Evolutionary conservation across 2,888 invertebrate genomes (phyloP).

Genomic region (Melieria crassipennis): DNA sequence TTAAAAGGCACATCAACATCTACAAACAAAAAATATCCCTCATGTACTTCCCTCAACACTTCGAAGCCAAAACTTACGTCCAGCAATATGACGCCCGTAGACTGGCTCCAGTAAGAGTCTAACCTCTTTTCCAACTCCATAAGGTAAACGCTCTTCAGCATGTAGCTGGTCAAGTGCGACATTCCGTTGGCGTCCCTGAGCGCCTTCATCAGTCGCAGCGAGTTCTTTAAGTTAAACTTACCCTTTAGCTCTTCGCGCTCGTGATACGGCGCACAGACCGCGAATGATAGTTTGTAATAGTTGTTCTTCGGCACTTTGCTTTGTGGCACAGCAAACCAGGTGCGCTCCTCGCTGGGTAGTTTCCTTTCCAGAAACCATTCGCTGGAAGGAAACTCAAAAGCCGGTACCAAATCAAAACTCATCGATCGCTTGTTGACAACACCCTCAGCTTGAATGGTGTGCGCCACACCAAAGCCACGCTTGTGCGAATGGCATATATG

Average conservation of each 20-base stretch:
- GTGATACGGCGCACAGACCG: conserved; percentile 47
- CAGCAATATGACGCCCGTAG: conserved; percentile 34
- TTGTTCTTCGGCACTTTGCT: conserved; percentile 17
- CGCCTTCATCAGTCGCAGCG: conserved; percentile 51
- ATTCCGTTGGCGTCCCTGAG: conserved; percentile 44
- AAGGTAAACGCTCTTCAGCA: conserved; percentile 50
- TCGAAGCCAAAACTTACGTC: conserved; percentile 37
- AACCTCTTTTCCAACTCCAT: conserved; percentile 31
- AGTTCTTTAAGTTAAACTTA: conserved; percentile 49
- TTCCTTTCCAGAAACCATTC: neutral
- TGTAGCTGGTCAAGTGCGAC: conserved; percentile 47
- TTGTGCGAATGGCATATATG: conserved; percentile 5
- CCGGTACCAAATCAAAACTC: conserved; percentile 54
- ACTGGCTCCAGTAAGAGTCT: conserved; percentile 39
- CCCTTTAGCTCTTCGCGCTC: conserved; percentile 45
- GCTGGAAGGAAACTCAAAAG: conserved; percentile 43
- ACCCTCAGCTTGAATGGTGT: conserved; percentile 48
- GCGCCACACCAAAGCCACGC: conserved; percentile 48
- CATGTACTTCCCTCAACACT: neutral
- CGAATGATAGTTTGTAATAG: conserved; percentile 40
- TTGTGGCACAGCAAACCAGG: conserved; percentile 52
- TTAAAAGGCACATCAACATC: neutral
- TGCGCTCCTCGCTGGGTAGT: neutral
- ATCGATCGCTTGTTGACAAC: conserved; percentile 36
- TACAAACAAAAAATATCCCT: neutral